Base-by-base conservation (phyloP, 2,888 invertebrate genomes). In the Rhingia rostrata region DNA sequence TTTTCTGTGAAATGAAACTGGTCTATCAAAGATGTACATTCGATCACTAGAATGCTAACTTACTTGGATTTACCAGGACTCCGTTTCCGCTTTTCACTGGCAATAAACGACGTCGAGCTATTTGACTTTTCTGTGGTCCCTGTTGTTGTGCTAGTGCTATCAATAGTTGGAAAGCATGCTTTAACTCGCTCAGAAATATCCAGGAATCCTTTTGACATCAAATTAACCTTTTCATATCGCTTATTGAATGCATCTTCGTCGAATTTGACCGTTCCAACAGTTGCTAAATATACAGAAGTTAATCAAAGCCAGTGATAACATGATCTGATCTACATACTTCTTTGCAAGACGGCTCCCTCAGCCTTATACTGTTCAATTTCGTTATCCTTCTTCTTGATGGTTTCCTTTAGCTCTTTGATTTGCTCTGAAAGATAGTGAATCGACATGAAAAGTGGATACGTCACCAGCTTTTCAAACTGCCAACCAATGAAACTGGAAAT, bases 321-420 rank as follows among this genome's bases (percentile, higher is more conserved):
- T 12, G 35, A 10, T 22, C 0, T 6, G 1, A 4, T 9, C 0
- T n/a, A 54, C 37, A 84, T 85, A 90, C 91, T 87, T 86, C 90
- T 87, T 37, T 87, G 87, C 22, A 91, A 72, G 22, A 87, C 60
- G 12, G 87, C 88, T 4, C 90, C 90, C 60, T 91, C 91, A 0
- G 49, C 61, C 56, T 88, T 89, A 63, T 89, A 91, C 61, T 91
- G 90, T 2, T 87, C 83, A 1, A 91, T 86, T 85, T 91, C 92
- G 0, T 82, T 51, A 60, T 91, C 92, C 64, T 91, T 91, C 56
- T 89, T 88, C 0, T 78, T 81, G 6, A 91, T 64, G 5, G 87
- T 80, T 0, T 88, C 86, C 2, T 88, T 81, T 32, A 90, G 72
- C 14, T 87, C 81, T 0, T 82, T 77, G 6, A 89, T 78, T 85